These are phyloP conservation scores for Morpho achilles DNA, from an alignment of 2,888 invertebrate species.

Conservation along the genomic window DNA sequence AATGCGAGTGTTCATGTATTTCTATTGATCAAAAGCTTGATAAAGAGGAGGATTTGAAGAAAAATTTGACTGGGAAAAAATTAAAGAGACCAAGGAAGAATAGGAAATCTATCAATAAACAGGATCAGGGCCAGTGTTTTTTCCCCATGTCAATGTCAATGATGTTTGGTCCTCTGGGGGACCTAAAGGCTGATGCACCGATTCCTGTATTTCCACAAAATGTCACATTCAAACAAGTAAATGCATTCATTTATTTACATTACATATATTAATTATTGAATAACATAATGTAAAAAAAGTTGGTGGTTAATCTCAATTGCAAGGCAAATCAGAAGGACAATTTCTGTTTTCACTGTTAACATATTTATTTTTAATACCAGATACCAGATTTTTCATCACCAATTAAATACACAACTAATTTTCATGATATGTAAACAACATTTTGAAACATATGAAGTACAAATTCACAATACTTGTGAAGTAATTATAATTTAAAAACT, in stretches of 20 bases:
- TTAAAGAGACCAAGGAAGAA: constrained; percentile 61
- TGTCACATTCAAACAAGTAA: constrained; percentile 92
- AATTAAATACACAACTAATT: no score
- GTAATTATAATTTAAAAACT: no score
- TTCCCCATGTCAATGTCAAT: constrained; percentile 95
- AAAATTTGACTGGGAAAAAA: constrained; percentile 45
- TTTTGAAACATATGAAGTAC: no score
- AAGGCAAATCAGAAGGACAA: no score
- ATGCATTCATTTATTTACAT: constrained; percentile 15
- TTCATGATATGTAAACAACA: no score
- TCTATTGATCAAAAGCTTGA: constrained; percentile 47
- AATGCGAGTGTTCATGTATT: constrained; percentile 49
- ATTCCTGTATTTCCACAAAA: constrained; percentile 90
- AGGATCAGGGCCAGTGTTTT: constrained; percentile 63
- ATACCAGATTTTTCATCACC: no score
- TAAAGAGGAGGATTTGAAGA: constrained; percentile 57
- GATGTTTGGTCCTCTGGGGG: constrained; percentile 89
- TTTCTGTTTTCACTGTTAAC: no score
- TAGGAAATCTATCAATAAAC: constrained; percentile 58
- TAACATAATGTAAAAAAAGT: no score
- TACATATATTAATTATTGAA: no score
- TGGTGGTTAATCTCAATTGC: no score
- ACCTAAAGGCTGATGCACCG: constrained; percentile 64
- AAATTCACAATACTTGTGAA: no score
- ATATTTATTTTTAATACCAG: no score